These are phyloP conservation scores for Eupithecia inturbata DNA, from an alignment of 2,888 invertebrate genomes.

Conservation along the genomic window DNA sequence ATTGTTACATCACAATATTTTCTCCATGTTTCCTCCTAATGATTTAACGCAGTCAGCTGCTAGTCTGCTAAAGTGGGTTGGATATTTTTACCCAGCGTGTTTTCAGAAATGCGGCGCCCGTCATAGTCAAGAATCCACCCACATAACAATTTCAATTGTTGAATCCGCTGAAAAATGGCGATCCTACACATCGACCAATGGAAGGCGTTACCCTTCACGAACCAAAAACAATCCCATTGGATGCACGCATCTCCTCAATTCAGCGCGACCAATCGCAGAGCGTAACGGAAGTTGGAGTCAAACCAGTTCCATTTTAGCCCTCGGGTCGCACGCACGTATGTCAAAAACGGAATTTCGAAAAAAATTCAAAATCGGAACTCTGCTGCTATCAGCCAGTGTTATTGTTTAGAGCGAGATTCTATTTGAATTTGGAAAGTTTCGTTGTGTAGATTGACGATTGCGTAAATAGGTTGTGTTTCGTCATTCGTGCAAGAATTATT, in stretches of 20 bases:
- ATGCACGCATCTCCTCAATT: constrained; percentile 55
- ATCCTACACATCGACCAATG: constrained; percentile 71
- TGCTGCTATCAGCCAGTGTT: constrained; percentile 49
- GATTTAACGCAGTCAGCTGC: constrained; percentile 75
- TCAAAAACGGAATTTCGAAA: constrained; percentile 57
- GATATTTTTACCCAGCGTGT: constrained; percentile 59
- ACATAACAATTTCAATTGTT: constrained; percentile 77
- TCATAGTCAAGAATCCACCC: constrained; percentile 65
- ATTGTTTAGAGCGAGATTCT: constrained; percentile 41
- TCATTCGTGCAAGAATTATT: constrained; percentile 74
- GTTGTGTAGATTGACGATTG: constrained; percentile 43
- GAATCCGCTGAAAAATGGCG: constrained; percentile 80
- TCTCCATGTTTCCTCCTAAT: constrained; percentile 39
- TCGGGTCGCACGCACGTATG: constrained; percentile 66
- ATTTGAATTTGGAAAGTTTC: constrained; percentile 36
- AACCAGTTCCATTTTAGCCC: constrained; percentile 80
- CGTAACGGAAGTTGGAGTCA: constrained; percentile 70
- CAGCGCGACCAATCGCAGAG: constrained; percentile 65
- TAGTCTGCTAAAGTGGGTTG: constrained; percentile 52
- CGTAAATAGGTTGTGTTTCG: constrained; percentile 76
- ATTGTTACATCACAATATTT: constrained; percentile 53
- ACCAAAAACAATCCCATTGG: constrained; percentile 62
- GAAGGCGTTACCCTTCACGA: constrained; percentile 70
- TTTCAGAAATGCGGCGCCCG: constrained; percentile 62
- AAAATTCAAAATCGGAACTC: constrained; percentile 49